A percentile compares a stretch with the other conserved stretches of the same genome.
These are phyloP conservation scores for Oxytorus armatus DNA, from an alignment of 2,888 invertebrate genomes.

Conservation along the genomic window DNA sequence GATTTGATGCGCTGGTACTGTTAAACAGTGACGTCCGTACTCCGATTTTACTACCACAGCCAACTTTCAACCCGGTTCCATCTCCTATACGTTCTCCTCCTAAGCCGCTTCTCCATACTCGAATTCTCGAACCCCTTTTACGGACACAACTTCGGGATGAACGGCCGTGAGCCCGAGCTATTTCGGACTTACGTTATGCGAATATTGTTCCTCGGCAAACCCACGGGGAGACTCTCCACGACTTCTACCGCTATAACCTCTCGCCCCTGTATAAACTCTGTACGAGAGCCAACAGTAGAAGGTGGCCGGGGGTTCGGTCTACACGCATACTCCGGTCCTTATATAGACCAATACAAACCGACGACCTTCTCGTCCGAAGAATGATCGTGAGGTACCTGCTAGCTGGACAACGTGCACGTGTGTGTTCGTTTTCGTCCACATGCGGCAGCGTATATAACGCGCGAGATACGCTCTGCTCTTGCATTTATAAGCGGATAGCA, in stretches of 20 bases:
- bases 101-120: not conserved
- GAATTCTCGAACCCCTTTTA: not conserved
- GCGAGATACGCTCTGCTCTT: slow-evolving; percentile 25
- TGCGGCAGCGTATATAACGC: slow-evolving; percentile 22
- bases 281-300: slow-evolving; percentile 39
- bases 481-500: slow-evolving; percentile 60
- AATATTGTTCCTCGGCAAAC: slow-evolving; percentile 80
- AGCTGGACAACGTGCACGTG: slow-evolving; percentile 27
- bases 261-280: slow-evolving; percentile 55
- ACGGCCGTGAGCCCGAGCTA: slow-evolving; percentile 54
- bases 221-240: slow-evolving; percentile 69
- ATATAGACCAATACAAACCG: slow-evolving; percentile 16
- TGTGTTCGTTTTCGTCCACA: slow-evolving; percentile 39
- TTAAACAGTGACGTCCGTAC: no score
- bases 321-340: slow-evolving; percentile 41
- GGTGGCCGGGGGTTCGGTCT: slow-evolving; percentile 22
- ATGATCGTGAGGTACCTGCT: slow-evolving; percentile 41
- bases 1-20: no score
- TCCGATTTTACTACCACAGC: no score
- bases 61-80: not conserved
- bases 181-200: slow-evolving; percentile 75
- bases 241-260: slow-evolving; percentile 44
- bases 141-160: slow-evolving; percentile 37
- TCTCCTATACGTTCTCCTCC: slow-evolving; percentile 3
- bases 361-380: slow-evolving; percentile 14